A percentile compares a stretch with the other conserved stretches of the same genome.
These are phyloP conservation scores for Salvelinus sp. DNA, from an alignment of 2,113 vertebrate species.

Conservation along the genomic window DNA sequence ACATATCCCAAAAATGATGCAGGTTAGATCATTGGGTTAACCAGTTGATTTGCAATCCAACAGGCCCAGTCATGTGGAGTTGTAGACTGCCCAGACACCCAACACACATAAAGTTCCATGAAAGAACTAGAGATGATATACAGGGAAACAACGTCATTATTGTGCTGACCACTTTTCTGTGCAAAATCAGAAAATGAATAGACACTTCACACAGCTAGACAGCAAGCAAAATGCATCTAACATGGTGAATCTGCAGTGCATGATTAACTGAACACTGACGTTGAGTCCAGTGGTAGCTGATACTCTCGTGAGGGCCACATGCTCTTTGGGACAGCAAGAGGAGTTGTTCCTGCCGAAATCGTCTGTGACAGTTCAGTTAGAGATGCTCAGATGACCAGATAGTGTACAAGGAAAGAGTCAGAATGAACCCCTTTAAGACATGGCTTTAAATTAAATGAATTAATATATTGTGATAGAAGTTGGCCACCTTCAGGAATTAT, in stretches of 20 bases:
- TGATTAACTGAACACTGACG: slow-evolving; percentile 70
- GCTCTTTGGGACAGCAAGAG: slow-evolving; percentile 67
- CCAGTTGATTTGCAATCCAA: not conserved
- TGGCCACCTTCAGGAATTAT: slow-evolving; percentile 16
- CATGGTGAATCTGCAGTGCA: slow-evolving; percentile 71
- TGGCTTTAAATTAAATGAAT: slow-evolving; percentile 6
- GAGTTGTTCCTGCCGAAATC: slow-evolving; percentile 70
- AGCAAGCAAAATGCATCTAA: slow-evolving; percentile 76
- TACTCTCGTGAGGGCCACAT: slow-evolving; percentile 73
- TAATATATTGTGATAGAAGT: slow-evolving; percentile 31
- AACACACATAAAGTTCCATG: slow-evolving; percentile 32
- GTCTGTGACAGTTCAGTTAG: slow-evolving; percentile 72
- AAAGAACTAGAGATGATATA: slow-evolving; percentile 26
- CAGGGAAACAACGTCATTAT: slow-evolving; percentile 37
- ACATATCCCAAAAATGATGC: no score
- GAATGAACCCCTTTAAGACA: slow-evolving; percentile 45
- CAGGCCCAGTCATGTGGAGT: not conserved
- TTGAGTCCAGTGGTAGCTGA: slow-evolving; percentile 67
- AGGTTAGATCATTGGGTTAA: no score
- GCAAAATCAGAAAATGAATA: slow-evolving; percentile 67
- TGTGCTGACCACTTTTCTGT: slow-evolving; percentile 47
- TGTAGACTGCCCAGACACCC: not conserved
- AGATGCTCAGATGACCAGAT: slow-evolving; percentile 73
- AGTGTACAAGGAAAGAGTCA: slow-evolving; percentile 56
- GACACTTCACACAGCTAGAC: slow-evolving; percentile 64